A percentile compares a stretch with the other conserved stretches of the same genome.
Evolutionary conservation across 2,113 vertebrate species (phyloP).

Genomic region (Syngnathus typhle): DNA sequence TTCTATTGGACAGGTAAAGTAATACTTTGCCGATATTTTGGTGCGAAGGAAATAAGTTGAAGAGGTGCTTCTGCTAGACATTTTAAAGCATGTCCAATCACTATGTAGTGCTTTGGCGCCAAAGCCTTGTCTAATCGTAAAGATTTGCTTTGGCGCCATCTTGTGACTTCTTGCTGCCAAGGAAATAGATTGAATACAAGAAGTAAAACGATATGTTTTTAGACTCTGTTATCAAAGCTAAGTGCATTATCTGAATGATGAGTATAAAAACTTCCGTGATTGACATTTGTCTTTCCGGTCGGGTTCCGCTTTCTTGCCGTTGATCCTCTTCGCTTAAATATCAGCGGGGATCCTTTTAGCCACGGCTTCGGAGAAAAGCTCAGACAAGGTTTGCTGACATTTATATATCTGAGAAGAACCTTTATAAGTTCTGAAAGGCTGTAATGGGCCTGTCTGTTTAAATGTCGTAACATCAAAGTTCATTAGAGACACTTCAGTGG

Average conservation of each 20-base stretch:
- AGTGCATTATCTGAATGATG: neutral
- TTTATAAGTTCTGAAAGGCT: constrained; percentile 61
- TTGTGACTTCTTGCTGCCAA: neutral
- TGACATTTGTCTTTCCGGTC: neutral
- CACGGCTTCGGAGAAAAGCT: constrained; percentile 50
- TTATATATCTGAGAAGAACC: constrained; percentile 64
- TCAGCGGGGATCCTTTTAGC: constrained; percentile 46
- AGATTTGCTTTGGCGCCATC: neutral
- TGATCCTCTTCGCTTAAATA: constrained; percentile 47
- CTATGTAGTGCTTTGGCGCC: no score
- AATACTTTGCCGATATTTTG: neutral
- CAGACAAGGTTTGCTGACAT: constrained; percentile 49
- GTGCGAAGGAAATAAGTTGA: neutral
- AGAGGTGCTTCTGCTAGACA: neutral
- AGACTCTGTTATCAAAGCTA: no score
- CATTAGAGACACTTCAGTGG: constrained; percentile 47
- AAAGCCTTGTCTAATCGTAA: neutral
- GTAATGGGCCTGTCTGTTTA: constrained; percentile 50
- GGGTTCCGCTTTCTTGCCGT: no score
- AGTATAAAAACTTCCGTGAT: neutral
- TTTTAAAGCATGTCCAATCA: neutral
- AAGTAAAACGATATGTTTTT: neutral
- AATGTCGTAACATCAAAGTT: constrained; percentile 62
- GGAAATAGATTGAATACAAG: neutral
- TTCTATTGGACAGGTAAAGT: neutral